A percentile compares a stretch with the other conserved stretches of the same genome.
Evolutionary conservation across 2,113 vertebrate genomes (phyloP).

Genomic region (Pteropus alecto): DNA sequence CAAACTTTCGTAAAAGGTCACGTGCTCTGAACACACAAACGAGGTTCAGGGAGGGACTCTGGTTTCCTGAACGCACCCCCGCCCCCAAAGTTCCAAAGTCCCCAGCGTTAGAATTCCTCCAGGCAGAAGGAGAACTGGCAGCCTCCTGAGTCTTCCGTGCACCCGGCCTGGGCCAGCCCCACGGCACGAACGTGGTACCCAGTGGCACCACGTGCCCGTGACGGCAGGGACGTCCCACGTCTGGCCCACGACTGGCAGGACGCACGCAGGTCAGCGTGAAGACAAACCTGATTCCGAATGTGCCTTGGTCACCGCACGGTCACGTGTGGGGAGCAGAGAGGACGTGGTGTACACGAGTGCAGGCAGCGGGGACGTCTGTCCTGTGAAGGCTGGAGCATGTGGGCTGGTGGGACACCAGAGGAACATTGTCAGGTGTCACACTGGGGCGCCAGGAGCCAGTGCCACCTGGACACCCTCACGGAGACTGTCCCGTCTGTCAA

Average conservation of each 20-base stretch:
- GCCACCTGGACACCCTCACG: background rate
- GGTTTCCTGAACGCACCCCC: slow-evolving; percentile 50
- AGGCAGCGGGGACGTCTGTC: background rate
- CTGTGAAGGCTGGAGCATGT: background rate
- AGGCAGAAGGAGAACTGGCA: background rate
- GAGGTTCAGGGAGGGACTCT: slow-evolving; percentile 66
- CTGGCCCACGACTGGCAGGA: slow-evolving; percentile 57
- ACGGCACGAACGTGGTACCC: too few relatives aligned
- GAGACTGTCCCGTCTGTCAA: background rate
- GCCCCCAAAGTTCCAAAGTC: slow-evolving; percentile 13
- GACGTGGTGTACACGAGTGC: slow-evolving; percentile 19
- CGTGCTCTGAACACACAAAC: background rate
- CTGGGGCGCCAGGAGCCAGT: accelerated
- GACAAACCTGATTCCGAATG: slow-evolving; percentile 11
- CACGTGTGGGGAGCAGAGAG: background rate
- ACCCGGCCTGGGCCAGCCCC: background rate
- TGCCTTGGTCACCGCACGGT: slow-evolving; percentile 10
- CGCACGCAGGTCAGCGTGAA: background rate
- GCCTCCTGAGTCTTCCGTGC: accelerated
- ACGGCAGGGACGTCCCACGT: background rate
- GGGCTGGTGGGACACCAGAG: background rate
- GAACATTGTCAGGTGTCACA: too few relatives aligned
- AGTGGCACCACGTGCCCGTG: too few relatives aligned
- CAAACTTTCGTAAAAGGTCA: background rate
- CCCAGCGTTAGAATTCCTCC: slow-evolving; percentile 21